Base-by-base conservation (phyloP, 2,888 invertebrate species). In the Drosophila kokeensis region DNA sequence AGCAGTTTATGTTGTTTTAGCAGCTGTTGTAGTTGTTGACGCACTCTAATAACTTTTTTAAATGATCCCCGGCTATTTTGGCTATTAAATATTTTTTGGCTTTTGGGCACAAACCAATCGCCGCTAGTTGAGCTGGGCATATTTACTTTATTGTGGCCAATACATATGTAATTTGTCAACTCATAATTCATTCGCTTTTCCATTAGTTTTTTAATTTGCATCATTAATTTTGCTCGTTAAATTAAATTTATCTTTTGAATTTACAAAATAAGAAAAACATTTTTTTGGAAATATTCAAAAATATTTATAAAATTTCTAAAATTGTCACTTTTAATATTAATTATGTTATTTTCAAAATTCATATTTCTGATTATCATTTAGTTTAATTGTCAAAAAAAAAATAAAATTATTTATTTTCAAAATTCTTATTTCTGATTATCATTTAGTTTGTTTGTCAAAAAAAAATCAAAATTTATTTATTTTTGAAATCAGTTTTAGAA, bases 11-110 rank as follows among this genome's bases (percentile, higher is more conserved):
- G 61, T 50, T 65, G 53, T 52, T 63, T 34, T 54, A 48, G 36
- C 52, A 45, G 36, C 15, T 55, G 48, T 27, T 53, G 69, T 49
- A 63, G 62, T 53, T 73, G 69, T 79, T 88, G 87, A 85, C 89
- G 87, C 87, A 87, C 69, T 87, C 87, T 87, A 79, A 87, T 87
- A 87, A 90, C 78, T 83, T 83, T 90, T 74, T 80, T 80, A 83
- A 87, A 69, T 75, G 86, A 58, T 59, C 32, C 54, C 65, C 53
- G 81, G 69, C 76, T 62, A 79, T 87, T 86, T 83, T 45, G 64
- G 45, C 69, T 73, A 79, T 79, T 76, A 81, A 69, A 78, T 67
- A 63, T 65, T 70, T 76, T 71, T 73, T 38, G 67, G 69, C 64
- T 69, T 18, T 68, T 69, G 67, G 69, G 66, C 82, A 13, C 21